Conservation (phyloP, 2,113 vertebrate species). For the Oceanodroma tethys region DNA sequence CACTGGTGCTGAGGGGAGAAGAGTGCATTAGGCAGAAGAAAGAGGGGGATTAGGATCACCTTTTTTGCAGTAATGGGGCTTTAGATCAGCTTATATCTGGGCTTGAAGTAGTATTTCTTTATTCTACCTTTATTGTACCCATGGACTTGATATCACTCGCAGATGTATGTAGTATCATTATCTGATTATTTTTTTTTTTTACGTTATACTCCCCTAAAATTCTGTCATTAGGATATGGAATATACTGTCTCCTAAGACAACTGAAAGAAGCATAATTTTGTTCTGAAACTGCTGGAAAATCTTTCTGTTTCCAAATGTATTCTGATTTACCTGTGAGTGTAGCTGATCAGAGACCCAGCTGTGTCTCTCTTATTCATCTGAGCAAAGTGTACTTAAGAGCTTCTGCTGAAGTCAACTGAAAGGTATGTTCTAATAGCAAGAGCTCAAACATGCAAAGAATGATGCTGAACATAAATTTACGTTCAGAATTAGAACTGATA, state of each 20-base stretch:
- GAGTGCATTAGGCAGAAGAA: not conserved
- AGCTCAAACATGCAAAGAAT: not conserved
- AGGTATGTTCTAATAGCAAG: not conserved
- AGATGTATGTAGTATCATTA: not conserved
- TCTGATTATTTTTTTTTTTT: accelerated
- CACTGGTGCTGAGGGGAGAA: not conserved
- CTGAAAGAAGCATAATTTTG: not conserved
- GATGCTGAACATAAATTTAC: not conserved
- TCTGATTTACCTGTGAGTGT: not conserved
- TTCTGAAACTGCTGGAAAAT: not conserved
- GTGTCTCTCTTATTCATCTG: not conserved
- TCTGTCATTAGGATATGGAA: not conserved
- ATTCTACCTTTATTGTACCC: not conserved
- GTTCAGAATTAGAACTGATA: not conserved
- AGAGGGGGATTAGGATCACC: not conserved
- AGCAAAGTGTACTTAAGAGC: not conserved
- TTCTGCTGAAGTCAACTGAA: not conserved
- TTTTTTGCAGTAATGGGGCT: not conserved
- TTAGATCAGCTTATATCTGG: not conserved
- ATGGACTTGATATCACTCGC: not conserved
- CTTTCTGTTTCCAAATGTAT: not conserved
- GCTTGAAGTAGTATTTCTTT: not conserved
- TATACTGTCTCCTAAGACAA: not conserved
- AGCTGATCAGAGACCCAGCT: not conserved
- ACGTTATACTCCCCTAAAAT: not conserved